Evolutionary conservation across 2,888 invertebrate species (phyloP).

Genomic region (Anaspis maculata): DNA sequence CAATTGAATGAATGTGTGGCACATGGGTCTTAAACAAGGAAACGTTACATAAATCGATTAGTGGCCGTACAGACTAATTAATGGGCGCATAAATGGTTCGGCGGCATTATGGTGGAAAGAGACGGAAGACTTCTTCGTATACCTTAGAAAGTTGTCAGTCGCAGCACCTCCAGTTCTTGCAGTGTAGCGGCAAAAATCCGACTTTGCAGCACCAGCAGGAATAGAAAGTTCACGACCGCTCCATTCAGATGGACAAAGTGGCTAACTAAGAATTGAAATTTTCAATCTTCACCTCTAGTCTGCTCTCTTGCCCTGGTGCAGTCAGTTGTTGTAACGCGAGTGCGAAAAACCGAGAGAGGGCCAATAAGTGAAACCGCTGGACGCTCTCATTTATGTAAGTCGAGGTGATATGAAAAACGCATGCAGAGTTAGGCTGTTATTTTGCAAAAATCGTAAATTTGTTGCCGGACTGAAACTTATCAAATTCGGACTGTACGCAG

Average conservation of each 20-base stretch:
- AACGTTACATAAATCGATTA: conserved; percentile 14
- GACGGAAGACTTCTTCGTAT: conserved; percentile 24
- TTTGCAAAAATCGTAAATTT: conserved; percentile 5
- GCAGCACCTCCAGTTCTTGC: conserved; percentile 13
- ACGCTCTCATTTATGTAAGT: too few relatives aligned
- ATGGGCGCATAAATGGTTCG: conserved; percentile 9
- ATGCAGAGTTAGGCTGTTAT: conserved; percentile 6
- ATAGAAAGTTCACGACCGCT: conserved; percentile 11
- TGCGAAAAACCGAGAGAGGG: too few relatives aligned
- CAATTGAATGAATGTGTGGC: too few relatives aligned
- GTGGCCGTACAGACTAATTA: conserved; percentile 8
- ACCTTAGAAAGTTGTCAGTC: conserved; percentile 30
- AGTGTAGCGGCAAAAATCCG: conserved; percentile 16
- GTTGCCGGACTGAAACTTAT: conserved; percentile 15
- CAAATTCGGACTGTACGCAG: conserved; percentile 22
- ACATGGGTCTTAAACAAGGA: too few relatives aligned
- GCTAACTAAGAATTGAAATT: conserved; percentile 12
- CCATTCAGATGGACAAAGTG: conserved; percentile 2
- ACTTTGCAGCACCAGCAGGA: conserved; percentile 4
- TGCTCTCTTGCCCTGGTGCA: conserved; percentile 9
- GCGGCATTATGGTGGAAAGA: conserved; percentile 19
- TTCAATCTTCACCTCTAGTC: conserved; percentile 14
- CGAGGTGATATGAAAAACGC: conserved; percentile 6
- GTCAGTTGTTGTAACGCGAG: conserved; percentile 7
- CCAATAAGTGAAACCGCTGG: neutral